phyloP scores from a whole-genome alignment of 2,888 invertebrate species.

The Synanthedon myopaeformis region DNA sequence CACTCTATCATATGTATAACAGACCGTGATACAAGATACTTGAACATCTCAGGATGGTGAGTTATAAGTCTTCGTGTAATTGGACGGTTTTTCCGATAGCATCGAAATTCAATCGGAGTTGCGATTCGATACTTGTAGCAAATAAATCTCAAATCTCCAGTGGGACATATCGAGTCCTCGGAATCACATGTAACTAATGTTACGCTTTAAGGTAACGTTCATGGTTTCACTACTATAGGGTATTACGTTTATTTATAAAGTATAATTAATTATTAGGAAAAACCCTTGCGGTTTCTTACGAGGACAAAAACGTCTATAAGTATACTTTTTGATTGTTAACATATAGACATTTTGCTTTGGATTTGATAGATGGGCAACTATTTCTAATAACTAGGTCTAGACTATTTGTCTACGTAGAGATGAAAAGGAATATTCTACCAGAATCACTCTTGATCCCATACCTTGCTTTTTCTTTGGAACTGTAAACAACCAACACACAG shows the following conservation, averaged over 20 bases:
- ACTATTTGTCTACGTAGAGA: slow-evolving; percentile 61
- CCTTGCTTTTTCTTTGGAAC: slow-evolving; percentile 84
- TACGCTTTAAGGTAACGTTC: slow-evolving; percentile 52
- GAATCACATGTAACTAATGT: slow-evolving; percentile 11
- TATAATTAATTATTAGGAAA: slow-evolving; percentile 1
- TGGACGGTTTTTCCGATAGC: slow-evolving; percentile 19
- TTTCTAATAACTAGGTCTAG: slow-evolving; percentile 56
- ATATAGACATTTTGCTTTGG: slow-evolving; percentile 22
- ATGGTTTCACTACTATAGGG: not conserved
- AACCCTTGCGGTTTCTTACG: slow-evolving; percentile 15
- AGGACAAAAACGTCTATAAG: slow-evolving; percentile 26
- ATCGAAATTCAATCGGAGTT: slow-evolving; percentile 32
- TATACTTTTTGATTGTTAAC: slow-evolving; percentile 11
- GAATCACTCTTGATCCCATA: slow-evolving; percentile 70
- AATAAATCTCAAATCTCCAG: slow-evolving; percentile 27
- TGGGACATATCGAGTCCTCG: not conserved
- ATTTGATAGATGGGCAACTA: slow-evolving; percentile 28
- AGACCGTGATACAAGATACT: not conserved
- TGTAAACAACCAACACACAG: slow-evolving; percentile 79
- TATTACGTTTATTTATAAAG: too few species aligned
- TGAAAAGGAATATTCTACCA: slow-evolving; percentile 71
- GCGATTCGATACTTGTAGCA: slow-evolving; percentile 27
- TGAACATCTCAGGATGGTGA: not conserved
- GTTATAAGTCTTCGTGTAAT: slow-evolving; percentile 20
- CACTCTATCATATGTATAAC: slow-evolving; percentile 1